Conservation (phyloP, 2,888 invertebrate species). For the Thalpophila matura region DNA sequence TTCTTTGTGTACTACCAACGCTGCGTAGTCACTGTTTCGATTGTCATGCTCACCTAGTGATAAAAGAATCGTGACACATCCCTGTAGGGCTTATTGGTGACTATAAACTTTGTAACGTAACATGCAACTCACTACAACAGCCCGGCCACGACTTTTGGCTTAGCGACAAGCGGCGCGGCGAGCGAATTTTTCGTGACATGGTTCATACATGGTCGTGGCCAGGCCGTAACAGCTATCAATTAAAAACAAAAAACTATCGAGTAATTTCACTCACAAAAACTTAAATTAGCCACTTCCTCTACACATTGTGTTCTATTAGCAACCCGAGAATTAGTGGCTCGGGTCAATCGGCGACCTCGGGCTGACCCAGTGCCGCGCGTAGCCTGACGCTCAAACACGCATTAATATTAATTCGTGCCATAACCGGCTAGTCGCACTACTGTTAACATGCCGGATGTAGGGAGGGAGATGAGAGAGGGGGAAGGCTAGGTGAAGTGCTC, state of each 20-base stretch:
- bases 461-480: not conserved
- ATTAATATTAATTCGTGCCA: slow-evolving; percentile 61
- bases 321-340: slow-evolving; percentile 29
- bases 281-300: slow-evolving; percentile 34
- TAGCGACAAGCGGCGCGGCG: too few relatives aligned
- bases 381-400: slow-evolving; percentile 42
- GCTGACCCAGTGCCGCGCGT: slow-evolving; percentile 41
- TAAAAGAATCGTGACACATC: too few relatives aligned
- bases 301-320: not conserved
- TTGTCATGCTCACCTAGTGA: too few relatives aligned
- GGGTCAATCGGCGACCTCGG: slow-evolving; percentile 54
- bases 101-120: too few relatives aligned
- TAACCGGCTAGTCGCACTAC: slow-evolving; percentile 39
- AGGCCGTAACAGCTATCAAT: not conserved
- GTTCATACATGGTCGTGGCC: too few relatives aligned
- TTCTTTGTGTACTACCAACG: not conserved
- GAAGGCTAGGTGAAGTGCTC: not conserved
- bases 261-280: slow-evolving; percentile 11
- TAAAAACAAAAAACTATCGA: slow-evolving; percentile 8
- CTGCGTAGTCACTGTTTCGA: not conserved
- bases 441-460: slow-evolving; percentile 48
- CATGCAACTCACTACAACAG: too few relatives aligned
- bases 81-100: too few relatives aligned
- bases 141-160: too few relatives aligned
- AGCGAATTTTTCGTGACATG: too few relatives aligned